A percentile compares a stretch with the other conserved stretches of the same genome.
Conservation (phyloP, 2,888 invertebrate genomes). For the Taenaris catops region DNA sequence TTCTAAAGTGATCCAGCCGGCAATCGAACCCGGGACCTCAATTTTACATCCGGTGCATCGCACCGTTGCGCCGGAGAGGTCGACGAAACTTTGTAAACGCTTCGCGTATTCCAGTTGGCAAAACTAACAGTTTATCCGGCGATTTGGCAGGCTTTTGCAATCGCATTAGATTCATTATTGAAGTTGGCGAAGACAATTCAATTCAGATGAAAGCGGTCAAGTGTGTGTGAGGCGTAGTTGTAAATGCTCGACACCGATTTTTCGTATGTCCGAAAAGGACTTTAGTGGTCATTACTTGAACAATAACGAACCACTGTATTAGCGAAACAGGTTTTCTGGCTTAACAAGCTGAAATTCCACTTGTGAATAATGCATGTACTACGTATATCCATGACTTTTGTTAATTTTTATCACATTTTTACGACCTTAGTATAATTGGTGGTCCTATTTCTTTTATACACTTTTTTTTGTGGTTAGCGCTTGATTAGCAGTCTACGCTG, state of each 20-base stretch:
- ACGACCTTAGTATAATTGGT: no score
- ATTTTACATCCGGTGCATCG: no score
- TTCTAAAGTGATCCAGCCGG: no score
- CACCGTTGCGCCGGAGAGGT: no score
- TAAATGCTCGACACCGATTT: slow-evolving; percentile 6
- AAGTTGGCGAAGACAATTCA: slow-evolving; percentile 11
- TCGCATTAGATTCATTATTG: slow-evolving; percentile 14
- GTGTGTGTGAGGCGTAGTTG: slow-evolving; percentile 3
- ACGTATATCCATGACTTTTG: no score
- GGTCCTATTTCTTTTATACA: no score
- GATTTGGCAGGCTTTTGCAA: slow-evolving; percentile 12
- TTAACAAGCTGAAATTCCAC: background rate
- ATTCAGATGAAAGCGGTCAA: slow-evolving; percentile 7
- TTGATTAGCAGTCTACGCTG: no score
- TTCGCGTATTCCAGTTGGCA: slow-evolving; percentile 8
- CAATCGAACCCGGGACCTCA: no score
- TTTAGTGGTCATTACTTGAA: slow-evolving; percentile 1
- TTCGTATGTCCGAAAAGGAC: slow-evolving; percentile 4
- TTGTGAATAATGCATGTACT: no score
- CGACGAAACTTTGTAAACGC: background rate
- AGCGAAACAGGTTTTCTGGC: no score
- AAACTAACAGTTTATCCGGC: slow-evolving; percentile 10
- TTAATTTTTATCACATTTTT: no score
- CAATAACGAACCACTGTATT: slow-evolving; percentile 10
- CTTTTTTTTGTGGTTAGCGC: no score